Percentiles rank a stretch among this genome's conserved stretches.
These are phyloP conservation scores for Cataglyphis albicans DNA, from an alignment of 2,888 invertebrate genomes.

Conservation along the genomic window DNA sequence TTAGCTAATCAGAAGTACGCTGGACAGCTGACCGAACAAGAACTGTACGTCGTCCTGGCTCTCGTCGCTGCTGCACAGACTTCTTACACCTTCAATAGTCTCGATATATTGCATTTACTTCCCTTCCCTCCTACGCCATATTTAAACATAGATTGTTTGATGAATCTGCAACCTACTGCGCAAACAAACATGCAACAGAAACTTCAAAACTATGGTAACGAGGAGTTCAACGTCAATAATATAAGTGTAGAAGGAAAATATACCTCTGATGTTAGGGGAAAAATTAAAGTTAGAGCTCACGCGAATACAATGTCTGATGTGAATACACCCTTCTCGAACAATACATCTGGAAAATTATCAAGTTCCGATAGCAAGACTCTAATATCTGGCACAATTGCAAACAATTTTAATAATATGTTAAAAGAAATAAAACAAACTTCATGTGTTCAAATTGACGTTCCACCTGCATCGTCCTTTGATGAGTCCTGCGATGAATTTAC, in stretches of 20 bases:
- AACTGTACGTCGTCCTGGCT: constrained; percentile 86
- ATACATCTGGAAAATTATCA: constrained; percentile 56
- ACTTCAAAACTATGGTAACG: constrained; percentile 57
- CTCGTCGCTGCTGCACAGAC: constrained; percentile 86
- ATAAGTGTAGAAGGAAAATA: constrained; percentile 63
- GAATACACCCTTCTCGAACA: constrained; percentile 47
- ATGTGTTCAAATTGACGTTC: constrained; percentile 56
- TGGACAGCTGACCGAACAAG: constrained; percentile 86
- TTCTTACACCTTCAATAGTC: constrained; percentile 81
- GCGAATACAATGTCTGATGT: constrained; percentile 55
- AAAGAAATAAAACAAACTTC: constrained; percentile 59
- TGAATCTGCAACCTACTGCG: constrained; percentile 66
- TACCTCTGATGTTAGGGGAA: constrained; percentile 60
- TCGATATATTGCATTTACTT: constrained; percentile 82
- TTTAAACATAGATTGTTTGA: constrained; percentile 80
- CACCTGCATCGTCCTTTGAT: constrained; percentile 5
- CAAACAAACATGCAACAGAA: constrained; percentile 56
- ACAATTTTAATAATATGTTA: constrained; percentile 54
- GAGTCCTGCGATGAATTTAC: constrained; percentile 86
- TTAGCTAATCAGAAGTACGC: constrained; percentile 86
- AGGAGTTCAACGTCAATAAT: constrained; percentile 73
- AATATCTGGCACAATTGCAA: constrained; percentile 37
- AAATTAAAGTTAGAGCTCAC: constrained; percentile 53
- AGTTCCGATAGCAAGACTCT: constrained; percentile 59
- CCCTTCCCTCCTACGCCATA: constrained; percentile 84